Base-by-base conservation (phyloP, 2,888 invertebrate species). In the Sisyra terminalis region DNA sequence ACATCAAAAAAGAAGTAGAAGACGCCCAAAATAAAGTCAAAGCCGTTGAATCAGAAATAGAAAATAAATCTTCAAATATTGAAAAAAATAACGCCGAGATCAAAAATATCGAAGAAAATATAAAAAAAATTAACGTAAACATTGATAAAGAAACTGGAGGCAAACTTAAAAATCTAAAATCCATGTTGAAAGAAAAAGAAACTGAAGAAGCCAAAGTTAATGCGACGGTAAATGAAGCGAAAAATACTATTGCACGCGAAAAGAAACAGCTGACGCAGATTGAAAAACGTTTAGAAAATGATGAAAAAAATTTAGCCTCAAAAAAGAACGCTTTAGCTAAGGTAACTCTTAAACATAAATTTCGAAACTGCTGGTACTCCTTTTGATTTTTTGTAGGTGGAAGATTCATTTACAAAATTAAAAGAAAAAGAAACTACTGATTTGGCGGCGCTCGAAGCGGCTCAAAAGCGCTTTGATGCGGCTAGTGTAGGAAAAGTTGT, bases 381-480 rank as follows among this genome's bases (percentile, higher is more conserved):
- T 13, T 40, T 34, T 34, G n/a, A 35, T 1, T 29, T 30, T 38
- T 29, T n/a, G n/a, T 43, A 67, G 67, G 66, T 73, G 3, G 71
- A 77, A 42, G 67, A 67, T 1, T 65, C 75, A 29, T 83, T 87
- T 55, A 75, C 78, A 45, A 66, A 63, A 3, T 65, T 92, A 8
- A 77, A 80, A 47, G 63, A 72, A 15, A 72, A 74, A 5, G 82
- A 84, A 53, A 67, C 71, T 42, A 56, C 59, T 1, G 82, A 87
- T 56, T 69, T 69, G 10, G 73, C 75, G 42, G 78, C 77, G 1
- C 70, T 86, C 49, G 66, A 67, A 7, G 69, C 67, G 29, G 87
- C 92, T 0, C 84, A 89, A 61, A 75, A 75, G 48, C 75, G 74
- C 49, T 85, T 80, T 54, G 81, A 94, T 54, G 89, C 89, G 14